Percentiles rank a stretch among this genome's conserved stretches.
Conservation (phyloP, 1,140 invertebrate species). For the Caligus rogercresseyi region DNA sequence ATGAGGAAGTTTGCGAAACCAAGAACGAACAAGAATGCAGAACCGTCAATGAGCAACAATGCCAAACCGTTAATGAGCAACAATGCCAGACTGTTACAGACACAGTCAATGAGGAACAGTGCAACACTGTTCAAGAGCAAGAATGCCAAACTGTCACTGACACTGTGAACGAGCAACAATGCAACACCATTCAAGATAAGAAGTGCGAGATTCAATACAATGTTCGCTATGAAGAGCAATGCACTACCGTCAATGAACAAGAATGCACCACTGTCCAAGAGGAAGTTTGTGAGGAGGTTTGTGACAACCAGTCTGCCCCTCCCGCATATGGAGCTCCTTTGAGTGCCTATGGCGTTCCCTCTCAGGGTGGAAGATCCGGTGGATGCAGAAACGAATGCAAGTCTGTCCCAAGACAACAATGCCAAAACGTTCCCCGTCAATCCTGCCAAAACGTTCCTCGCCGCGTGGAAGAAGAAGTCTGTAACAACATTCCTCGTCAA, state of each 20-base stretch:
- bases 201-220: constrained; percentile 3
- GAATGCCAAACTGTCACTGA: constrained; percentile 12
- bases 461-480: constrained; percentile 4
- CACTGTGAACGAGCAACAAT: constrained; percentile 16
- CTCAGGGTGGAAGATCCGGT: neutral
- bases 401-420: constrained; percentile 12
- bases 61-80: constrained; percentile 16
- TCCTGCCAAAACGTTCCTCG: constrained; percentile 7
- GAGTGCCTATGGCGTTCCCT: neutral
- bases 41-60: constrained; percentile 18
- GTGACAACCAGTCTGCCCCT: neutral
- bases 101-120: constrained; percentile 18
- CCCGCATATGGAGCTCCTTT: neutral
- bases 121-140: constrained; percentile 13
- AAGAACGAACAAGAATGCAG: constrained; percentile 11
- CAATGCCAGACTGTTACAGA: neutral
- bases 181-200: constrained; percentile 3
- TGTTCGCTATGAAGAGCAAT: neutral
- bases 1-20: constrained; percentile 13
- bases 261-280: constrained; percentile 7
- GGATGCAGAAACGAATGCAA: constrained; percentile 5
- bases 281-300: neutral
- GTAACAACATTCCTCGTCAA: constrained; percentile 13
- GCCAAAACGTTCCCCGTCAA: constrained; percentile 11
- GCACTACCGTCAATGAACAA: constrained; percentile 19